phyloP scores from a whole-genome alignment of 2,113 vertebrate genomes.

The Poeciliopsis turrubarensis region DNA sequence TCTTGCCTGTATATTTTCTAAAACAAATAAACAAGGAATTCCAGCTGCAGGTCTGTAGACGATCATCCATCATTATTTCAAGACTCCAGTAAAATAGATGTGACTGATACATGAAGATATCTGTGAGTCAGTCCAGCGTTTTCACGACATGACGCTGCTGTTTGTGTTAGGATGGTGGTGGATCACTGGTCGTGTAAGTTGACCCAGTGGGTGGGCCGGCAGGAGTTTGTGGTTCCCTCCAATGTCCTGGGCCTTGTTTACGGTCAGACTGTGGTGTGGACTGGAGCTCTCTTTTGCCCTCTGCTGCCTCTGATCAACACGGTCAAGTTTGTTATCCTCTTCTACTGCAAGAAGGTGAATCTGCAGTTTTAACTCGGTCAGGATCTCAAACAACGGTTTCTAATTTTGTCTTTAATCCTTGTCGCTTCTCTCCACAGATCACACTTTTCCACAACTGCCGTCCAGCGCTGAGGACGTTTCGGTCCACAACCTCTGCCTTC shows the following conservation, averaged over 20 bases:
- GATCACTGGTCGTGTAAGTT: slow-evolving; percentile 79
- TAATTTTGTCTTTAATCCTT: background rate
- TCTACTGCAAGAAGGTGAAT: slow-evolving; percentile 88
- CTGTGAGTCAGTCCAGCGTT: background rate
- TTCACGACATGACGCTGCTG: background rate
- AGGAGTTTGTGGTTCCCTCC: slow-evolving; percentile 85
- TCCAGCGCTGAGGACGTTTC: slow-evolving; percentile 84
- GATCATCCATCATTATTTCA: background rate
- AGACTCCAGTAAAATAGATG: background rate
- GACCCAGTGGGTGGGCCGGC: slow-evolving; percentile 76
- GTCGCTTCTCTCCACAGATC: slow-evolving; percentile 63
- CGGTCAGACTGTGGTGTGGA: slow-evolving; percentile 89
- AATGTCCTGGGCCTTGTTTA: slow-evolving; percentile 88
- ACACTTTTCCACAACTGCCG: slow-evolving; percentile 86
- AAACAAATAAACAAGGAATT: too few relatives aligned
- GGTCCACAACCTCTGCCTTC: slow-evolving; percentile 85
- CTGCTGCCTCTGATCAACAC: slow-evolving; percentile 87
- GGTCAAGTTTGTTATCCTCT: slow-evolving; percentile 85
- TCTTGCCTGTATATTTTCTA: too few relatives aligned
- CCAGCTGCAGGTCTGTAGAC: too few relatives aligned
- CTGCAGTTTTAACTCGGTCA: background rate
- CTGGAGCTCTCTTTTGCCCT: slow-evolving; percentile 88
- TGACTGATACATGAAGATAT: background rate
- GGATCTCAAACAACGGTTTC: background rate
- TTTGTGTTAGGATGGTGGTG: slow-evolving; percentile 80